Percentiles rank a stretch among this genome's conserved stretches.
Conservation (phyloP, 1,140 invertebrate species). For the Neoseiulus cucumeris region DNA sequence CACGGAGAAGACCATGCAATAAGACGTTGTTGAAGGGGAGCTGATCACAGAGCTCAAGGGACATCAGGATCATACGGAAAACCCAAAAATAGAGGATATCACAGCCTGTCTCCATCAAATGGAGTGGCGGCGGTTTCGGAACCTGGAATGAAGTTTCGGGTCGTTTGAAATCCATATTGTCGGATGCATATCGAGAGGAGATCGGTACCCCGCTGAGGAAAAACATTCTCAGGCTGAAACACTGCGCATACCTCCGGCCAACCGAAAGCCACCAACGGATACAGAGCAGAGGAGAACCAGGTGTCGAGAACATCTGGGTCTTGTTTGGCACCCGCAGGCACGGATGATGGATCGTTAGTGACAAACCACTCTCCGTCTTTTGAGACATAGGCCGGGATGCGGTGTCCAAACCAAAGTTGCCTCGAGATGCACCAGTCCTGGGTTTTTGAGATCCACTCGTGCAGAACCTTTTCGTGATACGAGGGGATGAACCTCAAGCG, state of each 20-base stretch:
- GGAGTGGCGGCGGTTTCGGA: conserved; percentile 69
- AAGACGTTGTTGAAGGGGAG: conserved; percentile 63
- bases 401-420: conserved; percentile 98
- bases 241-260: conserved; percentile 65
- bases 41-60: conserved; percentile 65
- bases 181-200: background rate
- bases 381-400: conserved; percentile 84
- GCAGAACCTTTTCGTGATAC: background rate
- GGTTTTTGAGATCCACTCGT: background rate
- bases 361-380: conserved; percentile 23
- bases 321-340: conserved; percentile 64
- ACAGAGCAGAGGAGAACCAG: conserved; percentile 94
- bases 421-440: conserved; percentile 91
- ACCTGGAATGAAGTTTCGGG: background rate
- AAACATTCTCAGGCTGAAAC: too few species aligned
- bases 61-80: conserved; percentile 93
- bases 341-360: conserved; percentile 40
- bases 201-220: too few species aligned
- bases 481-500: background rate
- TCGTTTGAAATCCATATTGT: background rate
- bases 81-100: conserved; percentile 99
- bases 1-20: conserved; percentile 88
- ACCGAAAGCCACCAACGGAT: conserved; percentile 90
- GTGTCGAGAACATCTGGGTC: conserved; percentile 97
- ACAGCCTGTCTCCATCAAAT: conserved; percentile 89